phyloP scores from a whole-genome alignment of 2,888 invertebrate genomes.

The Leptopilina syphax region DNA sequence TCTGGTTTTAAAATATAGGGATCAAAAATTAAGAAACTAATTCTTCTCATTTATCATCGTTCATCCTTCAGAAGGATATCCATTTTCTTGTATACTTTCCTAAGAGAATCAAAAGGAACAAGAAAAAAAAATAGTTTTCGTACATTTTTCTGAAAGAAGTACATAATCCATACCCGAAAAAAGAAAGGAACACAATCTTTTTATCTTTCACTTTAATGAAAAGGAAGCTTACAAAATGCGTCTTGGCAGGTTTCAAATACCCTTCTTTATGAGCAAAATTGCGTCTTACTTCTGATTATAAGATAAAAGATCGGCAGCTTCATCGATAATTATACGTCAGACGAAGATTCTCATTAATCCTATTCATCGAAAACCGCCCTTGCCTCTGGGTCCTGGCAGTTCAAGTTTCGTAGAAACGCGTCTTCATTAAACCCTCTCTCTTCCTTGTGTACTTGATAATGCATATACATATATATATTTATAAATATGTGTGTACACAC shows the following conservation, averaged over 20 bases:
- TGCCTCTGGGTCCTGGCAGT: constrained; percentile 40
- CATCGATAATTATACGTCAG: constrained; percentile 34
- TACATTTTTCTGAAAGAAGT: too few species aligned
- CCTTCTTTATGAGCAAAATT: constrained; percentile 39
- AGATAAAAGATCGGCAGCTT: constrained; percentile 41
- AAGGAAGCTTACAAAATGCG: constrained; percentile 17
- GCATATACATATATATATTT: too few species aligned
- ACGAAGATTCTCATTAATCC: constrained; percentile 39
- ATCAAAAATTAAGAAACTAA: too few species aligned
- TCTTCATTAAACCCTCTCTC: constrained; percentile 35
- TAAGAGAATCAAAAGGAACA: too few species aligned
- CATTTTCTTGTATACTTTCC: too few species aligned
- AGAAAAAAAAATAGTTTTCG: too few species aligned
- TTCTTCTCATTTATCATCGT: too few species aligned
- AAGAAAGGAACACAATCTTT: background rate
- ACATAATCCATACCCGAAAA: too few species aligned
- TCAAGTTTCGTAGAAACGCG: constrained; percentile 39
- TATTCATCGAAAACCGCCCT: constrained; percentile 40
- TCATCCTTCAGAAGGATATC: too few species aligned
- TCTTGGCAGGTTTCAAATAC: constrained; percentile 39
- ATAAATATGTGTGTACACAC: background rate
- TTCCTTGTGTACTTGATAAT: constrained; percentile 6
- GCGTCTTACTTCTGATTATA: constrained; percentile 41
- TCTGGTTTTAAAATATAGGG: too few species aligned
- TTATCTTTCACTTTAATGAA: constrained; percentile 30